These are phyloP conservation scores for Macquaria australasica DNA, from an alignment of 2,113 vertebrate species.

Conservation along the genomic window DNA sequence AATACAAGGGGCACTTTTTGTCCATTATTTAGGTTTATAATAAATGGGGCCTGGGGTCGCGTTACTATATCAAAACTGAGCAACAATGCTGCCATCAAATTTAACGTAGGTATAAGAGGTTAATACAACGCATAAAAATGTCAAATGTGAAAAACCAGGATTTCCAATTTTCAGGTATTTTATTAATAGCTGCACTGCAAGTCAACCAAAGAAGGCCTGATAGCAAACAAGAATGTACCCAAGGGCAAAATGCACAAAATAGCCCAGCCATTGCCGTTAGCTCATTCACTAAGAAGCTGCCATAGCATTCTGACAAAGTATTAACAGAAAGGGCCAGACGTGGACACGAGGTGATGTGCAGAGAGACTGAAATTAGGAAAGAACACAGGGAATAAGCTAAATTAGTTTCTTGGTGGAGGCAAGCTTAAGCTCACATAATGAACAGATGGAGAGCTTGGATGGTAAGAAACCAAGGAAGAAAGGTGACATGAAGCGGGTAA, in stretches of 20 bases:
- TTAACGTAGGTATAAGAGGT: neutral
- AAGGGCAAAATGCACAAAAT: neutral
- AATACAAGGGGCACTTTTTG: neutral
- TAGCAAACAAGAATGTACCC: neutral
- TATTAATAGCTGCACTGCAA: neutral
- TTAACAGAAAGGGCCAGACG: neutral
- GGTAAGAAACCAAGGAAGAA: conserved; percentile 17
- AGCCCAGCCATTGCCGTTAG: neutral
- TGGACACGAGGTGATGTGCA: neutral
- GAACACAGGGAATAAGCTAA: neutral
- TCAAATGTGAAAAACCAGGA: neutral
- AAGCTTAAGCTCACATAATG: conserved; percentile 9
- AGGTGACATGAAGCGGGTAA: conserved; percentile 20
- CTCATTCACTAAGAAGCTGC: neutral
- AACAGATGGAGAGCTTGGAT: neutral
- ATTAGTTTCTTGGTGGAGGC: neutral
- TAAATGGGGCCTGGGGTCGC: neutral
- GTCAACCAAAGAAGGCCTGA: neutral
- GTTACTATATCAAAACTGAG: neutral
- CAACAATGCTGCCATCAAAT: neutral
- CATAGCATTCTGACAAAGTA: neutral
- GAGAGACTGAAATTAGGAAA: neutral
- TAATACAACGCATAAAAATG: neutral
- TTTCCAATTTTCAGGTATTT: neutral
- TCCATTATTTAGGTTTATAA: neutral